Conservation (phyloP, 2,113 vertebrate species). For the Anser brachyrhynchus region DNA sequence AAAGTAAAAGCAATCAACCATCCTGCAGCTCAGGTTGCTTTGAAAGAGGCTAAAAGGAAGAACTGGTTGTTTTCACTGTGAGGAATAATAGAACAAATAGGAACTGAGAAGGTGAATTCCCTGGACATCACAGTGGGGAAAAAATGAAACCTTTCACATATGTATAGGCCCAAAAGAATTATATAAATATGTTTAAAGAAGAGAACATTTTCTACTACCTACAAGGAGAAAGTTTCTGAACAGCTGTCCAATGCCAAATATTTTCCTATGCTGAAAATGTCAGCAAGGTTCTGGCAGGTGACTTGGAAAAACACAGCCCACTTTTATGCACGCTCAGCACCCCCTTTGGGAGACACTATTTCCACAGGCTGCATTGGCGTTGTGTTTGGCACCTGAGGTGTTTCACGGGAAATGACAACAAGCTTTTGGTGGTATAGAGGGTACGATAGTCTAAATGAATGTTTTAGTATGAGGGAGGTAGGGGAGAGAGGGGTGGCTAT, state of each 20-base stretch:
- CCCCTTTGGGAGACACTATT: constrained; percentile 31
- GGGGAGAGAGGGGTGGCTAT: background rate
- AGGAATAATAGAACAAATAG: constrained; percentile 15
- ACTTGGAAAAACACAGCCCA: constrained; percentile 44
- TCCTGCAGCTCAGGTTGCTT: background rate
- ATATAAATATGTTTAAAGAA: background rate
- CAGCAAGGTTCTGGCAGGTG: constrained; percentile 54
- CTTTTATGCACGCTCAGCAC: constrained; percentile 27
- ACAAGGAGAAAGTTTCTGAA: constrained; percentile 32
- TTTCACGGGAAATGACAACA: constrained; percentile 55
- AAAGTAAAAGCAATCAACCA: background rate
- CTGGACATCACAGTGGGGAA: background rate
- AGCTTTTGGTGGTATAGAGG: background rate
- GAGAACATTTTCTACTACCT: constrained; percentile 42
- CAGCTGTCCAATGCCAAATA: constrained; percentile 49
- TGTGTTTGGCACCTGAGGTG: constrained; percentile 56
- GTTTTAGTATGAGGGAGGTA: background rate
- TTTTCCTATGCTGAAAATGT: constrained; percentile 55
- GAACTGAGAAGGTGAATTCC: background rate
- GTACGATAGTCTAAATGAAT: background rate
- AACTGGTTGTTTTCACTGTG: background rate
- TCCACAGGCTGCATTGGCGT: background rate
- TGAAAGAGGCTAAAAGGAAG: background rate
- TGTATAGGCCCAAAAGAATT: background rate
- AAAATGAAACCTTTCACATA: constrained; percentile 44